Evolutionary conservation across 1,140 invertebrate species (phyloP), one percentile per base, ranked within the genome.

Genomic region (Dinothrombium tinctorium): DNA sequence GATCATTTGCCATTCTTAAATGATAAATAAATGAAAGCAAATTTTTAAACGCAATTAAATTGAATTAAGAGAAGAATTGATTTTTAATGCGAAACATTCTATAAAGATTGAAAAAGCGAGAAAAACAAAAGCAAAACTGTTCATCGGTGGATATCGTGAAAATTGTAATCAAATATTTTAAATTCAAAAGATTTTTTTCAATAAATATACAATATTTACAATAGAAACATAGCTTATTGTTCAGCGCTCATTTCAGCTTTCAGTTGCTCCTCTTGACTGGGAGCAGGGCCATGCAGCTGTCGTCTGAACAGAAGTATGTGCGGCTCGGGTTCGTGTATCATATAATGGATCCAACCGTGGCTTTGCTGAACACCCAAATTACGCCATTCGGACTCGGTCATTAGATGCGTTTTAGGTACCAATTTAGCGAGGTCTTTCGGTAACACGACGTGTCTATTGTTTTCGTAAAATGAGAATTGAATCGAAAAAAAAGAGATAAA

Each of bases 311-410:
- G 50, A 14, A 62, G 43, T 40, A 62, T 59, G 46, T 61, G 59
- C n/a, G 59, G 60, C 42, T 62, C 60, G 60, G 86, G 84, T 51
- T 74, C 65, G 60, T 92, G 84, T 45, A 72, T 74, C 81, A 92
- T 87, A 50, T 89, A 94, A 61, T 92, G 83, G 6, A 86, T 66
- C 86, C 86, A 92, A 29, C 84, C 84, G 50, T 75, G 73, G 58
- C 79, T 86, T 57, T 90, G 84, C 58, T 87, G 81, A 2, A 94
- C 77, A 9, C 86, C 86, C 49, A 92, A 72, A 45, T 71, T 65
- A 57, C 86, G 68, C 87, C 86, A 92, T 63, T 94, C 84, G 21
- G 68, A 60, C 61, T 94, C 86, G 2, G 74, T 68, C 74, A 94
- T 82, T 33, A 92, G 60, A 61, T 82, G 80, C 49, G 76, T 79